Evolutionary conservation across 1,140 invertebrate species (phyloP), one percentile per base, ranked within the genome.

Genomic region (Octopus sinensis): DNA sequence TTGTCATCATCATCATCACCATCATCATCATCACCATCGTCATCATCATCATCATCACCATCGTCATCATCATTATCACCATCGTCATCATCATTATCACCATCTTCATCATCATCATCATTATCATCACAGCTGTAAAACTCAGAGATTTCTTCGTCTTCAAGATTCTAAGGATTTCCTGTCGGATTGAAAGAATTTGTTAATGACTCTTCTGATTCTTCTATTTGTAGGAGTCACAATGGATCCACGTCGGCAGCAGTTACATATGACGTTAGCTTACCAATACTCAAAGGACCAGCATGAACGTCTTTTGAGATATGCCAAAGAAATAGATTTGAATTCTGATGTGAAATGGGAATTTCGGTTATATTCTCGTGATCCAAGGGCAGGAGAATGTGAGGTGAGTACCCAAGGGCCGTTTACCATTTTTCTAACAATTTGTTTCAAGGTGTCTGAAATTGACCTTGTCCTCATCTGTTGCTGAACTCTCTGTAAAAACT

Each of bases 191-290:
- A 13, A 17, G 43, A 4, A 43, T 10, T 30, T 68, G 30, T 6
- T 6, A 51, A 51, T 5, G 5, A 53, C 73, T 23, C 6, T 23
- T 75, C 13, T n/a, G 4, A 76, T 73, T 51, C 52, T 53, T 78
- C 76, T 77, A 6, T 54, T 81, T 81, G 17, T 76, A 95, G 94
- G 93, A 75, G 93, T 94, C 82, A 93, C 92, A 87, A 88, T 95
- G 81, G 94, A 96, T 87, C 93, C 94, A 0, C 94, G 95, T 87
- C 93, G 94, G 43, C 96, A 96, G 90, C 95, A 95, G 13, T 91
- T 96, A 17, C 96, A 97, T 89, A 91, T 97, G 83, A 96, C 96
- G 4, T 90, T 97, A 84, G 95, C 96, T 5, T 97, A 97, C 91
- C 95, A 96, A 90, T 97, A 97, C 89, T 93, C 94, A 30, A 91